Evolutionary conservation across 2,888 invertebrate species (phyloP).

Genomic region (Chorisops tibialis): DNA sequence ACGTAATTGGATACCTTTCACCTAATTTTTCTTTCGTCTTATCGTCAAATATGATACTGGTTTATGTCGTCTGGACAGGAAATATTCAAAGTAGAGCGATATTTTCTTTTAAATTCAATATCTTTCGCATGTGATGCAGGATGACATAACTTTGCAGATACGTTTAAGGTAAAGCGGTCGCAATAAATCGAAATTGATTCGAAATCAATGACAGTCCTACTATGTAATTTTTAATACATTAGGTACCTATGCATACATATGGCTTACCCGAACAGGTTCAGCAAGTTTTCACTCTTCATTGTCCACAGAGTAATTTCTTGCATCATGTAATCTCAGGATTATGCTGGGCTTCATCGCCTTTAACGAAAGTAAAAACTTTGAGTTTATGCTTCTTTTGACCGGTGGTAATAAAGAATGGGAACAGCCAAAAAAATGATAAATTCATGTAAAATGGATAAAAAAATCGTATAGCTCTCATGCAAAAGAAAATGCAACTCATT

Average conservation of each 20-base stretch:
- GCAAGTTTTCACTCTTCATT: conserved; percentile 11
- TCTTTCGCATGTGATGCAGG: neutral
- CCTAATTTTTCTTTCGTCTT: neutral
- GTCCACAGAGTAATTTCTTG: conserved; percentile 2
- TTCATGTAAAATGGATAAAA: no score
- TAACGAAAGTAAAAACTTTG: conserved; percentile 3
- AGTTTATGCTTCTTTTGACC: no score
- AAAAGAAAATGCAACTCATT: no score
- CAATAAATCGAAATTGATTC: conserved; percentile 1
- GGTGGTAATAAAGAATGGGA: no score
- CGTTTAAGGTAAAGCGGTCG: neutral
- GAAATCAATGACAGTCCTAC: neutral
- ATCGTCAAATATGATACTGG: neutral
- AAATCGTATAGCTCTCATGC: no score
- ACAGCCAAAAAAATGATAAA: no score
- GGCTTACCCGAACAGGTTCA: no score
- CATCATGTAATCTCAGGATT: neutral
- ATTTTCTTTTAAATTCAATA: neutral
- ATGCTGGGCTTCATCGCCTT: neutral
- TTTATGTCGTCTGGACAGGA: neutral
- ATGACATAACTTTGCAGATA: conserved; percentile 6
- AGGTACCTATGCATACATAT: no score
- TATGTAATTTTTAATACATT: neutral
- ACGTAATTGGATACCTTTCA: neutral
- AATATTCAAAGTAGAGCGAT: neutral